Conservation (phyloP, 2,113 vertebrate species). For the Megalops atlanticus region DNA sequence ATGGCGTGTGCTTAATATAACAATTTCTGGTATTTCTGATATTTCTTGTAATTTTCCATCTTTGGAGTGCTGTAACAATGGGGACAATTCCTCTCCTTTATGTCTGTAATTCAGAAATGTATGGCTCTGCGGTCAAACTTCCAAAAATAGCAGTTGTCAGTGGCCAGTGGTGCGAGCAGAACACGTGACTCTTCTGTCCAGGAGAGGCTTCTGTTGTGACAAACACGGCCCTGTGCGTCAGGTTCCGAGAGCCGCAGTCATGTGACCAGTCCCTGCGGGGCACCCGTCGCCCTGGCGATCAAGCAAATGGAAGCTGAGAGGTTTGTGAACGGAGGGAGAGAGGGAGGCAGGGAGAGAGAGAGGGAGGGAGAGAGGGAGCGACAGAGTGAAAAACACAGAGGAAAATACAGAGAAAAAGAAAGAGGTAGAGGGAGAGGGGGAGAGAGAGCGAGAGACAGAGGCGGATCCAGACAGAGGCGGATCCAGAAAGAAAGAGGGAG, state of each 20-base stretch:
- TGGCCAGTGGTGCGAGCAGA: background rate
- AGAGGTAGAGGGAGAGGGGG: background rate
- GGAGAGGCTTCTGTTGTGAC: background rate
- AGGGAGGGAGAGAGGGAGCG: background rate
- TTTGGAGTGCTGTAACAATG: background rate
- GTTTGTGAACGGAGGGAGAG: background rate
- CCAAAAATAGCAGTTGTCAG: background rate
- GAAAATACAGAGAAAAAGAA: constrained; percentile 21
- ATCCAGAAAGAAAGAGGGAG: background rate
- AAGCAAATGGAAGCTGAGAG: background rate
- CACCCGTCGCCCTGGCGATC: background rate
- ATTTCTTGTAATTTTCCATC: background rate
- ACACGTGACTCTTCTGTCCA: background rate
- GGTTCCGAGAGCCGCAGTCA: background rate
- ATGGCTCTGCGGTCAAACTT: background rate
- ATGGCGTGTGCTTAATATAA: background rate
- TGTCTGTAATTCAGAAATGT: too few species aligned
- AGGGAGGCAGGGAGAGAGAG: too few species aligned
- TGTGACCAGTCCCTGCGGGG: background rate
- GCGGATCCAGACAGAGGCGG: background rate
- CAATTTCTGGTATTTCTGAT: background rate
- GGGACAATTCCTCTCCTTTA: too few species aligned
- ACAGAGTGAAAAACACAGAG: constrained; percentile 24
- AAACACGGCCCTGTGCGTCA: background rate
- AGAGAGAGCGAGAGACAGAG: background rate